A percentile compares a stretch with the other conserved stretches of the same genome.
Conservation (phyloP, 1,140 invertebrate species). For the Hylaeus anthracinus region DNA sequence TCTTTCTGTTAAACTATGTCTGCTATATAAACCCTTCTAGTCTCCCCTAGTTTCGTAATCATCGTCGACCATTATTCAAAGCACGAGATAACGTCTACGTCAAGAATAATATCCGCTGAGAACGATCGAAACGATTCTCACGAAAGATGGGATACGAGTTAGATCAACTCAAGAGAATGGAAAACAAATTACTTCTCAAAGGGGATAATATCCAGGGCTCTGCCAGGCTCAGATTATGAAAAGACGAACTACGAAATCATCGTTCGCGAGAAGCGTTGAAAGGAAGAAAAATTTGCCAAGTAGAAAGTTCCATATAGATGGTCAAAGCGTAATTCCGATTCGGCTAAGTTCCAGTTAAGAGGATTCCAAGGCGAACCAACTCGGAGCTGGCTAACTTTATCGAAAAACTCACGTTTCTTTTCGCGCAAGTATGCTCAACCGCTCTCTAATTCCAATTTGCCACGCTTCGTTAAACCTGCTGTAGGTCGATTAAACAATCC, state of each 20-base stretch:
- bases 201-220: no score
- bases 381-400: conserved; percentile 2
- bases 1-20: no score
- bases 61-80: no score
- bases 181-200: background rate
- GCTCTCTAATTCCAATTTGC: conserved; percentile 3
- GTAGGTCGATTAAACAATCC: background rate
- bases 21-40: no score
- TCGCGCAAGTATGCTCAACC: background rate
- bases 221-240: no score
- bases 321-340: conserved; percentile 2
- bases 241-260: no score
- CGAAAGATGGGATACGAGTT: no score
- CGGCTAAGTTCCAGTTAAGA: conserved; percentile 9
- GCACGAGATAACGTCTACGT: no score
- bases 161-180: background rate
- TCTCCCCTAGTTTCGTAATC: no score
- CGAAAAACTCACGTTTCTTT: conserved; percentile 1
- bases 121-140: no score
- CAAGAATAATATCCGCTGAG: no score
- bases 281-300: background rate
- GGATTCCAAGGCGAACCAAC: conserved; percentile 1
- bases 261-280: no score
- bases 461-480: background rate
- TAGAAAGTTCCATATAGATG: background rate